Evolutionary conservation across 1,140 invertebrate genomes (phyloP), one percentile per base, ranked within the genome.

Genomic region (Aphidius ervi): DNA sequence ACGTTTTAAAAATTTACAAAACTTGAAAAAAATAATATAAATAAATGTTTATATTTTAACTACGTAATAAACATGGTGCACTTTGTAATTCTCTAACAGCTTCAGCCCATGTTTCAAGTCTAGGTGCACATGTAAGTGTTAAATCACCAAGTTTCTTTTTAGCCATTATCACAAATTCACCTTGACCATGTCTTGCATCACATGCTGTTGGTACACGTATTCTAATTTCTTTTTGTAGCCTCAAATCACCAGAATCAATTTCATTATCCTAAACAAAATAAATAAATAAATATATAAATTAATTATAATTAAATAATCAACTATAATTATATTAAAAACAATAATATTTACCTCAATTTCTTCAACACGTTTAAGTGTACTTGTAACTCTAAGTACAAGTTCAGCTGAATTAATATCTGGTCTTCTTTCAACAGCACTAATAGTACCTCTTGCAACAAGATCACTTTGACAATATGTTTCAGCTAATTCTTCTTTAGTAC

Each of bases 111-210:
- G 89, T 83, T 43, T 86, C 82, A 5, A 87, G 70, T 60, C 88
- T 80, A 0, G 90, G 89, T 0, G 90, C 88, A 68, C 91, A 93
- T 1, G 83, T 82, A 16, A 93, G 73, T 3, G 84, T 79, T n/a
- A 88, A 77, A 43, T 87, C 82, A 4, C 88, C 89, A 8, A 93
- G 81, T 63, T 87, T 82, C 59, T 87, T 80, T 58, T 87, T 81
- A 9, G 89, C 91, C 82, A 92, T 89, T 73, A 93, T 86, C 42
- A 93, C 82, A 79, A 92, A 92, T 75, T 91, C 87, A 0, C 90
- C 90, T 6, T 82, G 77, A 6, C 90, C 90, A 39, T 86, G 83
- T 41, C 82, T 76, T 16, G 88, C 87, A 6, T 87, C 87, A 71
- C 91, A 93, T 55, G 83, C 81, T 9, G 84, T 79, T 0, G 86